phyloP scores from a whole-genome alignment of 1,140 invertebrate species.

The Achroia grisella region DNA sequence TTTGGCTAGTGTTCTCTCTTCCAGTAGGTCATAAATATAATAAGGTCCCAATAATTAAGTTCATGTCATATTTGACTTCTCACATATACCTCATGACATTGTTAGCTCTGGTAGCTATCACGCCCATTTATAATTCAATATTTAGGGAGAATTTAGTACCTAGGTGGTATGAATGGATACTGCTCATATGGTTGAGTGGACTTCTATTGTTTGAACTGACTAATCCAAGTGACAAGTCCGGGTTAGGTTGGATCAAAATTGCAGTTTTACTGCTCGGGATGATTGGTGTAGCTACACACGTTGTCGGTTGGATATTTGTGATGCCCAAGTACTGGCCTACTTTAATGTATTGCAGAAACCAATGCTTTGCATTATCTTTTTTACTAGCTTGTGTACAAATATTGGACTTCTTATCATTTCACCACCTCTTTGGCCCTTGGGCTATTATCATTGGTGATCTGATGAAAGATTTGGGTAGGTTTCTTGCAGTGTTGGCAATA shows the following conservation, averaged over 20 bases:
- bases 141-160: constrained; percentile 82
- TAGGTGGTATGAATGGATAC: constrained; percentile 97
- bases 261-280: constrained; percentile 94
- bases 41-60: constrained; percentile 98
- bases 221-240: constrained; percentile 96
- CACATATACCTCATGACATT: constrained; percentile 98
- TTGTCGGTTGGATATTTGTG: constrained; percentile 84
- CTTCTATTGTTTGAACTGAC: constrained; percentile 96
- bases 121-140: constrained; percentile 86
- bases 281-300: constrained; percentile 92
- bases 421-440: constrained; percentile 99
- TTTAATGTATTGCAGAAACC: constrained; percentile 94
- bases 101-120: constrained; percentile 92
- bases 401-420: constrained; percentile 97
- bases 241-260: constrained; percentile 94
- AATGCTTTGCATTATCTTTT: constrained; percentile 95
- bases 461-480: constrained; percentile 94
- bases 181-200: constrained; percentile 96
- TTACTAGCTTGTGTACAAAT: constrained; percentile 97
- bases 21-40: constrained; percentile 96
- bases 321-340: constrained; percentile 84
- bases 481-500: constrained; percentile 96
- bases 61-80: constrained; percentile 99
- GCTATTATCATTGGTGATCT: constrained; percentile 92
- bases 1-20: constrained; percentile 97